These are phyloP conservation scores for Aplocera efformata DNA, from an alignment of 2,888 invertebrate genomes.

Conservation along the genomic window DNA sequence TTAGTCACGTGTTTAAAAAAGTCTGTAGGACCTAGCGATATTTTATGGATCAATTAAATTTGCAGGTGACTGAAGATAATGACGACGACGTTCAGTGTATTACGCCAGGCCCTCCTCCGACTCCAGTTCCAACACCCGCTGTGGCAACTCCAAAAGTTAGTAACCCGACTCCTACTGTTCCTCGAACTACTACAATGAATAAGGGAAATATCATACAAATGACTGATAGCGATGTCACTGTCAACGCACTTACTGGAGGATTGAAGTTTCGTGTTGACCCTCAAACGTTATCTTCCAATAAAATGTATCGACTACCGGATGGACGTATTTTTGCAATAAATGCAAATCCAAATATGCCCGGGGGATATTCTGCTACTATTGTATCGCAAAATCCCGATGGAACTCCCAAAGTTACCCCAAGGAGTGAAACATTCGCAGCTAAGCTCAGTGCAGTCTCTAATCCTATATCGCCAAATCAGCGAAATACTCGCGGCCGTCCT, in stretches of 20 bases:
- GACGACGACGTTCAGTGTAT: constrained; percentile 76
- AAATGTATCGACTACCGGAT: constrained; percentile 76
- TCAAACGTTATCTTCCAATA: constrained; percentile 72
- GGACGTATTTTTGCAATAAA: constrained; percentile 76
- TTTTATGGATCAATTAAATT: constrained; percentile 8
- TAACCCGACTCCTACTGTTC: constrained; percentile 40
- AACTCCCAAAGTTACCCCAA: constrained; percentile 39
- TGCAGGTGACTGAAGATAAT: constrained; percentile 67
- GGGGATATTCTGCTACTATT: constrained; percentile 76
- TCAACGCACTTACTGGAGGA: constrained; percentile 69
- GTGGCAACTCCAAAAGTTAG: constrained; percentile 41
- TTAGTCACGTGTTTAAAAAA: too few species aligned
- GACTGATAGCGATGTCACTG: constrained; percentile 76
- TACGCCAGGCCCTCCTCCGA: constrained; percentile 52
- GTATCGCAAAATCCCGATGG: constrained; percentile 62
- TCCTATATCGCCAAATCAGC: constrained; percentile 19
- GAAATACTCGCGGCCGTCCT: background rate
- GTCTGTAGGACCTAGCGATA: too few species aligned
- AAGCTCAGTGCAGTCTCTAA: constrained; percentile 54
- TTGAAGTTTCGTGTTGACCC: constrained; percentile 75
- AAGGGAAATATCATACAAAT: constrained; percentile 71
- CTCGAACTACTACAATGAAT: constrained; percentile 34
- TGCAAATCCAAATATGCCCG: constrained; percentile 71
- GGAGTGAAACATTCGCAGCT: constrained; percentile 61
- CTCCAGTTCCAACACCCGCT: too few species aligned